Percentiles rank a stretch among this genome's conserved stretches.
Evolutionary conservation across 2,888 invertebrate genomes (phyloP).

Genomic region (Coleophora deauratella): DNA sequence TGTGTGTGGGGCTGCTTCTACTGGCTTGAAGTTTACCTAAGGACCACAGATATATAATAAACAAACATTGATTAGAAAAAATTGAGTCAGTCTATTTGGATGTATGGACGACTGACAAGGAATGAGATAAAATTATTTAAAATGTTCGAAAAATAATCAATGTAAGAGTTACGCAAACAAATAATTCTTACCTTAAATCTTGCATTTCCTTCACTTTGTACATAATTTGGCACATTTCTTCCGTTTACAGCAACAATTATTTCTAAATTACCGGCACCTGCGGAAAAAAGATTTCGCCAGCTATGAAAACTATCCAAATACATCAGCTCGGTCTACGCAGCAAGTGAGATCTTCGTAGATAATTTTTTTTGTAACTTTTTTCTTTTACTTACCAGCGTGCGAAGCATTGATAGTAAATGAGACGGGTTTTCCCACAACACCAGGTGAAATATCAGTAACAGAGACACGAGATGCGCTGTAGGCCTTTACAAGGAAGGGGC

Average conservation of each 20-base stretch:
- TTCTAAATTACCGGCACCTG: constrained; percentile 96
- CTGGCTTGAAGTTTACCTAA: constrained; percentile 95
- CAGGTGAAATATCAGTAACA: constrained; percentile 93
- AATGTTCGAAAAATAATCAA: too few species aligned
- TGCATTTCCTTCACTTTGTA: constrained; percentile 97
- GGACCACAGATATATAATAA: background rate
- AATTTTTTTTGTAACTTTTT: too few species aligned
- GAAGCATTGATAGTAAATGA: constrained; percentile 93
- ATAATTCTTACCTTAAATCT: constrained; percentile 88
- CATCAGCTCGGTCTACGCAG: too few species aligned
- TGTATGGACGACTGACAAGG: too few species aligned
- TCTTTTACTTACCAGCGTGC: constrained; percentile 70
- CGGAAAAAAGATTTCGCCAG: background rate
- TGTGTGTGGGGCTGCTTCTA: constrained; percentile 92
- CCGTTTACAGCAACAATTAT: constrained; percentile 98
- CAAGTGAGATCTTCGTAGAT: too few species aligned
- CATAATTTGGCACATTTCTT: constrained; percentile 98
- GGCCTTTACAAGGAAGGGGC: constrained; percentile 96
- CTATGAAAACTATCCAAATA: too few species aligned
- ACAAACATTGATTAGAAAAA: too few species aligned
- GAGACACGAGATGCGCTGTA: constrained; percentile 97
- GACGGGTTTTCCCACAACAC: constrained; percentile 92
- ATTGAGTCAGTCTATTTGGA: too few species aligned
- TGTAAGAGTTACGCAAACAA: too few species aligned
- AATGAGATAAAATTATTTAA: too few species aligned